Evolutionary conservation across 2,113 vertebrate genomes (phyloP).

Genomic region (Conger conger): DNA sequence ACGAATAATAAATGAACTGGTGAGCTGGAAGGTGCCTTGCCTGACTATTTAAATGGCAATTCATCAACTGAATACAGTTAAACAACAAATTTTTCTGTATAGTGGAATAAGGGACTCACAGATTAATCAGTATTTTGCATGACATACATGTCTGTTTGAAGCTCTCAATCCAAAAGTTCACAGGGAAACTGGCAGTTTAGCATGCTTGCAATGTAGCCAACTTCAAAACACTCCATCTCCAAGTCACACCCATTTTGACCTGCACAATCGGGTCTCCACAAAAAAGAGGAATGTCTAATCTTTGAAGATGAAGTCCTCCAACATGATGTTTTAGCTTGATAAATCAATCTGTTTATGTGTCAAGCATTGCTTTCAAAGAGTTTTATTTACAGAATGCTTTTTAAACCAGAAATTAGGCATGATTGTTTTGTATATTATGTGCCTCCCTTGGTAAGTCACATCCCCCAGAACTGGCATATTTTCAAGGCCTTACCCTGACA

Average conservation of each 20-base stretch:
- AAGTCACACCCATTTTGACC: background rate
- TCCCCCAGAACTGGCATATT: too few species aligned
- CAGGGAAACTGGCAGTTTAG: background rate
- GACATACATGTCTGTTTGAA: background rate
- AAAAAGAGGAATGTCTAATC: background rate
- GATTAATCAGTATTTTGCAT: background rate
- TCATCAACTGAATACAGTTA: background rate
- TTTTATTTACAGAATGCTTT: too few species aligned
- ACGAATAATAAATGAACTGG: too few species aligned
- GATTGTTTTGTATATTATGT: too few species aligned
- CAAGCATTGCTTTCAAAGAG: too few species aligned
- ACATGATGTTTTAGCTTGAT: background rate
- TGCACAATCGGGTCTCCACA: background rate
- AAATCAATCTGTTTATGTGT: background rate
- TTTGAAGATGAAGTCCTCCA: background rate
- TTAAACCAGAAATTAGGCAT: too few species aligned
- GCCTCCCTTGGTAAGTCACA: too few species aligned
- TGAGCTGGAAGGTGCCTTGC: too few species aligned
- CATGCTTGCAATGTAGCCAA: background rate
- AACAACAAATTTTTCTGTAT: too few species aligned
- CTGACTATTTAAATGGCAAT: too few species aligned
- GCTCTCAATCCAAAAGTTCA: background rate
- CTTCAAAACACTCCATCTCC: conserved; percentile 6
- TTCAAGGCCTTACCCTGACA: too few species aligned
- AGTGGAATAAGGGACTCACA: too few species aligned